Base-by-base conservation (phyloP, 2,888 invertebrate genomes). In the Neoitamus cyanurus region DNA sequence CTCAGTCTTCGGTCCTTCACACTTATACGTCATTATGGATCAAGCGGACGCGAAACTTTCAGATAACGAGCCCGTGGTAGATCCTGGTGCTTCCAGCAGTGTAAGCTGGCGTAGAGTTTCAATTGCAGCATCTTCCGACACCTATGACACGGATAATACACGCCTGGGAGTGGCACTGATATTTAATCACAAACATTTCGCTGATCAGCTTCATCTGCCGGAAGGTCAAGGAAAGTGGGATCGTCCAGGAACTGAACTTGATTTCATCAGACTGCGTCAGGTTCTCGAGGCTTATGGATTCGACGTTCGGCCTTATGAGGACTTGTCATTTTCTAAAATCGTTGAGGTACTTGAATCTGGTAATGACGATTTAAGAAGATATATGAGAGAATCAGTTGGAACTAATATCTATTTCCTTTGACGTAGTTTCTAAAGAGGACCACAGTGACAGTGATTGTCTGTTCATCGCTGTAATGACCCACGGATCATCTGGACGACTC, bases 401-500 rank as follows among this genome's bases (percentile, higher is more conserved):
- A 3, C 25, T 58, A 58, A 25, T 58, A 7, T 58, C 20, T 1
- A 6, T 20, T 58, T 20, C 15, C 3, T 9, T 25, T 25, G 0
- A 5, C 20, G 13, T 20, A 92, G 92, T 90, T 85, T 88, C 92
- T 13, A 87, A 88, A 70, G 91, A 92, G 87, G 93, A 95, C 90
- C 94, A 94, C 89, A 90, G 90, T 28, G 89, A 93, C 86, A 91
- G 91, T 70, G 94, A 94, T 90, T 94, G 94, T 88, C 91, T 95
- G 83, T 89, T 93, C 1, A 90, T 94, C 86, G 92, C 92, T 3
- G 93, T 94, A 15, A 92, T 95, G 92, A 93, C 93, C 9, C 95
- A 96, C 88, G 95, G 95, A 0, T 92, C 93, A 58, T 92, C 93
- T 70, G 94, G 93, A 11, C 90, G 92, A 85, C 89, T 95, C 1